Percentiles rank a stretch among this genome's conserved stretches.
Conservation (phyloP, 2,888 invertebrate genomes). For the Rhingia campestris region DNA sequence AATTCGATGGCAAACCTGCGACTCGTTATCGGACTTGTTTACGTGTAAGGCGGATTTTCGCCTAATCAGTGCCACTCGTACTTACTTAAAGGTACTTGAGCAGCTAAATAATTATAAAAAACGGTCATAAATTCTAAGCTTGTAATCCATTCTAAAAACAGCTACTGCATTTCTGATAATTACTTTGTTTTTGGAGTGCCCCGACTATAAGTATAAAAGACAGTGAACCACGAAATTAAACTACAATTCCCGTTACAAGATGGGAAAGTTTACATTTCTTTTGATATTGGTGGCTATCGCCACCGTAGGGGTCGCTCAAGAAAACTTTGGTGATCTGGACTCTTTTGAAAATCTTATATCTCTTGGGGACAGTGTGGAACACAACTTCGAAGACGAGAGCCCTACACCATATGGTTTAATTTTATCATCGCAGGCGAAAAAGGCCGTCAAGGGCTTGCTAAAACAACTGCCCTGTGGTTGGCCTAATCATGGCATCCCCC, state of each 20-base stretch:
- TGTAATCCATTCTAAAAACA: conserved; percentile 17
- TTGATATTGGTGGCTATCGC: conserved; percentile 17
- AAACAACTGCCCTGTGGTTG: conserved; percentile 77
- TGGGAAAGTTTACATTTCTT: conserved; percentile 28
- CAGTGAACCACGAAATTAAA: too few species aligned
- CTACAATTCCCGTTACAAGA: conserved; percentile 10
- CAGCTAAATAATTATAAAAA: conserved; percentile 9
- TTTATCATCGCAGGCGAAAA: conserved; percentile 78
- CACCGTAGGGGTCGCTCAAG: neutral
- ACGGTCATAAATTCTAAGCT: conserved; percentile 2
- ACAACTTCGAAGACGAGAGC: neutral
- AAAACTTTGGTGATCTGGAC: neutral
- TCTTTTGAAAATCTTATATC: neutral
- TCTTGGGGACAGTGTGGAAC: neutral
- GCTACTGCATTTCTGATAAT: conserved; percentile 46
- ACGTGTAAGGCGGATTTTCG: neutral
- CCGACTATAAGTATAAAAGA: neutral
- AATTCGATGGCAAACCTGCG: too few species aligned
- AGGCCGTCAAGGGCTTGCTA: conserved; percentile 74
- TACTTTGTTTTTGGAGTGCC: neutral
- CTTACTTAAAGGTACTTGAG: conserved; percentile 3
- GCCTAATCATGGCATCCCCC: conserved; percentile 77
- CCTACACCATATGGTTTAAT: conserved; percentile 76
- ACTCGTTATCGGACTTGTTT: neutral
- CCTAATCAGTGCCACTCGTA: neutral